Conservation (phyloP, 2,797 vertebrate species). For the Siniperca obscura region DNA sequence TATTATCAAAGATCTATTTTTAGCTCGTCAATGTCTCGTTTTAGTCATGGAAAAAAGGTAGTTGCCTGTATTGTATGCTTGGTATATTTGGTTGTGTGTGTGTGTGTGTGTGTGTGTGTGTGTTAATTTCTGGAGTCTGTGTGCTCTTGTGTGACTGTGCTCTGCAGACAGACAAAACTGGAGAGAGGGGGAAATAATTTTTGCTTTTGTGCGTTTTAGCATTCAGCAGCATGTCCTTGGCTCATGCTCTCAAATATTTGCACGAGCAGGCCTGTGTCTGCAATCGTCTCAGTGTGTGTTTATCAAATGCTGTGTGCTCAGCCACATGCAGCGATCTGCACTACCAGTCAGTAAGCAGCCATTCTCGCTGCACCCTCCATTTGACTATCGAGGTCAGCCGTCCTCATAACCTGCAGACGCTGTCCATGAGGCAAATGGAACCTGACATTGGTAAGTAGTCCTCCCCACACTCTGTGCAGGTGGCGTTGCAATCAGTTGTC, state of each 20-base stretch:
- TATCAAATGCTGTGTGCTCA: slow-evolving; percentile 61
- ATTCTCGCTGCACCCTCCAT: slow-evolving; percentile 46
- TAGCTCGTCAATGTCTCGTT: too few species aligned
- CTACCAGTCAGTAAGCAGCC: slow-evolving; percentile 57
- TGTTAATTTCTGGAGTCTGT: not conserved
- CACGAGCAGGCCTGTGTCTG: slow-evolving; percentile 37
- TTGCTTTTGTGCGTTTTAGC: slow-evolving; percentile 28
- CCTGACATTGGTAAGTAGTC: slow-evolving; percentile 69
- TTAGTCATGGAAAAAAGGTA: too few species aligned
- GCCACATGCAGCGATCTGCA: slow-evolving; percentile 60
- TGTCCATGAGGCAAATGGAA: slow-evolving; percentile 67
- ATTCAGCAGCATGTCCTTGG: slow-evolving; percentile 49
- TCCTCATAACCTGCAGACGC: slow-evolving; percentile 47
- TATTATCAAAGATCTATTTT: too few species aligned
- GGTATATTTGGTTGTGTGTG: not conserved
- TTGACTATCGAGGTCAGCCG: slow-evolving; percentile 69
- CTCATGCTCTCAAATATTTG: slow-evolving; percentile 70
- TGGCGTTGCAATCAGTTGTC: slow-evolving; percentile 66
- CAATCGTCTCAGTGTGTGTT: slow-evolving; percentile 46
- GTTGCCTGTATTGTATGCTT: not conserved
- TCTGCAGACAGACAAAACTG: slow-evolving; percentile 24
- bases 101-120: not conserved
- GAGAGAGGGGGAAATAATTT: not conserved
- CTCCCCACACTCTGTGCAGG: slow-evolving; percentile 56
- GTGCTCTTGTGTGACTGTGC: slow-evolving; percentile 4